A percentile compares a stretch with the other conserved stretches of the same genome.
Conservation (phyloP, 2,888 invertebrate genomes). For the Pherbina coryleti region DNA sequence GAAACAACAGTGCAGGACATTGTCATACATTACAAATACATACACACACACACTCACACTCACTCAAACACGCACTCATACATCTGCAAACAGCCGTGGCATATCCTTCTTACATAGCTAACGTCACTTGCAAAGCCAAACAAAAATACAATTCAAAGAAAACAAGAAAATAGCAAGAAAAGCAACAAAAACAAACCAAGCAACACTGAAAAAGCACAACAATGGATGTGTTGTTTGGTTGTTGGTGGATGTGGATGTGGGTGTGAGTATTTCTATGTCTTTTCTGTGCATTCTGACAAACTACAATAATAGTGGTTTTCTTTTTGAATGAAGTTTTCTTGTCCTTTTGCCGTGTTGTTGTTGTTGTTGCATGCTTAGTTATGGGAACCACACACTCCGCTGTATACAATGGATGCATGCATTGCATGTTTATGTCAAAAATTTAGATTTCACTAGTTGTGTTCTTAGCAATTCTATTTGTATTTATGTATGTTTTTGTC, state of each 20-base stretch:
- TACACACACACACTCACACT: background rate
- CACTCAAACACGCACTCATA: background rate
- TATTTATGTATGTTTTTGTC: background rate
- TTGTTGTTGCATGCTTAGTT: conserved; percentile 35
- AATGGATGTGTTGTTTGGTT: background rate
- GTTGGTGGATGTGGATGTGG: background rate
- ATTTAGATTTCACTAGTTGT: conserved; percentile 1
- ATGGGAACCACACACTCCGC: conserved; percentile 21
- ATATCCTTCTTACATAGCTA: background rate
- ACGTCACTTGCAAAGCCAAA: background rate
- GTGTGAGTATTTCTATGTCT: conserved; percentile 6
- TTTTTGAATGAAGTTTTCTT: background rate
- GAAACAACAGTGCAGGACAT: background rate
- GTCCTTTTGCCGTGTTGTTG: background rate
- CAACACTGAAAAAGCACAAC: conserved; percentile 1
- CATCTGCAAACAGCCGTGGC: background rate
- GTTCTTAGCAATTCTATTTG: background rate
- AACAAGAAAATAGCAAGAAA: background rate
- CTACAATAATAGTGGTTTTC: conserved; percentile 9
- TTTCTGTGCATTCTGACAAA: conserved; percentile 12
- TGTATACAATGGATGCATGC: no score
- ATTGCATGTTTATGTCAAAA: conserved; percentile 3
- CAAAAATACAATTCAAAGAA: background rate
- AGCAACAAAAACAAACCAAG: background rate
- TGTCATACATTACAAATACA: background rate